phyloP scores from a whole-genome alignment of 2,888 invertebrate genomes.

The Acleris laterana region DNA sequence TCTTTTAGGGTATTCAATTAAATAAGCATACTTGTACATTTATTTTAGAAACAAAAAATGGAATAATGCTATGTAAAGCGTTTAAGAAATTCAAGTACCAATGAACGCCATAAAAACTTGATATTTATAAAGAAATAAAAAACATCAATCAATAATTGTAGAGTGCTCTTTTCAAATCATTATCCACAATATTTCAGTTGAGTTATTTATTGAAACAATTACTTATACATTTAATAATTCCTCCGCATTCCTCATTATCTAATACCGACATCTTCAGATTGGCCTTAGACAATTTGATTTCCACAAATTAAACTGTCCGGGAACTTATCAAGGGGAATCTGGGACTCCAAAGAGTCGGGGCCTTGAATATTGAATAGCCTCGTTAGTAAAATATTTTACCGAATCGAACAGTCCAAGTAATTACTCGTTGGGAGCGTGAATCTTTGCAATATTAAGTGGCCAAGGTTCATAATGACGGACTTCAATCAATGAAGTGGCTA shows the following conservation, averaged over 20 bases:
- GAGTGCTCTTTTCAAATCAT: background rate
- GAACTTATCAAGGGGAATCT: constrained; percentile 61
- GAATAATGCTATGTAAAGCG: too few relatives aligned
- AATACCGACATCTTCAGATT: constrained; percentile 36
- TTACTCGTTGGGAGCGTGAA: constrained; percentile 57
- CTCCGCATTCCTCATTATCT: constrained; percentile 26
- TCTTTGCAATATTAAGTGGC: constrained; percentile 51
- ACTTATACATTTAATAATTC: constrained; percentile 23
- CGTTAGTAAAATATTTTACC: constrained; percentile 71
- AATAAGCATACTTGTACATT: too few relatives aligned
- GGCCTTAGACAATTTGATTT: constrained; percentile 54
- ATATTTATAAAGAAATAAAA: too few relatives aligned
- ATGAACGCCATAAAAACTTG: too few relatives aligned
- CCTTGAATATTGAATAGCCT: constrained; percentile 74
- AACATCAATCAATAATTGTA: too few relatives aligned
- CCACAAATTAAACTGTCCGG: constrained; percentile 70
- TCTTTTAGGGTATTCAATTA: too few relatives aligned
- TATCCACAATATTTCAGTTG: background rate
- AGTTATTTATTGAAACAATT: constrained; percentile 7
- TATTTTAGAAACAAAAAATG: too few relatives aligned
- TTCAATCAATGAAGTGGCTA: constrained; percentile 6
- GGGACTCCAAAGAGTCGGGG: constrained; percentile 60
- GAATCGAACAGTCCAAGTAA: constrained; percentile 63
- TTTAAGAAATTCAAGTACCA: too few relatives aligned
- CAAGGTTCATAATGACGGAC: constrained; percentile 15